phyloP scores from a whole-genome alignment of 2,113 vertebrate genomes.

The zebrafish (Danio rerio) region GRCz12tu NC_133187.1:33619501-33620000 shows the following conservation, averaged over 20 bases:
- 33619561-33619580: no score
- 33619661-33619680: constrained; percentile 55
- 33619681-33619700: constrained; percentile 1
- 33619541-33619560: background rate
- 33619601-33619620: background rate
- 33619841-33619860: no score
- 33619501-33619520: constrained; percentile 93
- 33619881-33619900: no score
- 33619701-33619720: background rate
- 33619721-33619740: background rate
- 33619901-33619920: no score
- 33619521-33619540: background rate
- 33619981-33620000: no score
- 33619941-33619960: no score
- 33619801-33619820: background rate
- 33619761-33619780: background rate
- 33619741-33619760: background rate
- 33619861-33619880: no score
- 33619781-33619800: background rate
- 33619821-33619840: background rate
- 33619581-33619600: background rate
- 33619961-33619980: no score
- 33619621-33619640: constrained; percentile 45
- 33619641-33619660: constrained; percentile 75
- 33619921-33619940: no score